Evolutionary conservation across 53 echinoderm and acorn worm genomes (phyloP), one percentile per base, ranked within the genome.

Genomic region (Zoroaster sp.): DNA sequence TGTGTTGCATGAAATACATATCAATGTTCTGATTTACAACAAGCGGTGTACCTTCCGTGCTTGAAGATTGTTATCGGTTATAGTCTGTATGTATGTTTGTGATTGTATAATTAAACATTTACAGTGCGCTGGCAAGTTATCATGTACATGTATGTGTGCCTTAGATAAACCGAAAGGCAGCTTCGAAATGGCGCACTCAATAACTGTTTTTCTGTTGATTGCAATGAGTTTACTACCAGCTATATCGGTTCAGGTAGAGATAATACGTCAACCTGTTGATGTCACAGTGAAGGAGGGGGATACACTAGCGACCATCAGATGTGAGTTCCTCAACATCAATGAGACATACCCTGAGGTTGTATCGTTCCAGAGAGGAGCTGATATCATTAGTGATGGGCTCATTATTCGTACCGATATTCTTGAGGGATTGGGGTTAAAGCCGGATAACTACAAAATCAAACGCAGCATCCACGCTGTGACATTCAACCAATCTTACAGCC

Each of bases 251-350:
- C 28, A 18, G 35, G 33, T 83, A 11, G 10, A 36, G 12, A 69
- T 85, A 35, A 34, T 35, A 32, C 10, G 7, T 21, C 46, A 70
- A 20, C 85, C 70, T n/a, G 85, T 35, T 18, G 67, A 71, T 35
- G 71, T 71, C 36, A 85, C 72, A 10, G 37, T 71, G 45, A 23
- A 47, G 21, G 85, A 85, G 71, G 85, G 85, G 3, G 71, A 34
- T 5, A 4, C 33, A 13, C 11, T 47, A 20, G 85, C 52, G 5
- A 35, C 71, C 47, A 2, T 85, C 23, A 13, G n/a, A 44, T 85
- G 85, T 46, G 44, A 33, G 18, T 46, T 85, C 20, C 23, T 21
- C 85, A 25, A 31, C 18, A 0, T 85, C 18, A 46, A 85, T 20
- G 2, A 14, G 13, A 7, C 13, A 2, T 14, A 33, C 20, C 70